These are phyloP conservation scores for Eledona agricola DNA, from an alignment of 2,888 invertebrate genomes.

Conservation along the genomic window DNA sequence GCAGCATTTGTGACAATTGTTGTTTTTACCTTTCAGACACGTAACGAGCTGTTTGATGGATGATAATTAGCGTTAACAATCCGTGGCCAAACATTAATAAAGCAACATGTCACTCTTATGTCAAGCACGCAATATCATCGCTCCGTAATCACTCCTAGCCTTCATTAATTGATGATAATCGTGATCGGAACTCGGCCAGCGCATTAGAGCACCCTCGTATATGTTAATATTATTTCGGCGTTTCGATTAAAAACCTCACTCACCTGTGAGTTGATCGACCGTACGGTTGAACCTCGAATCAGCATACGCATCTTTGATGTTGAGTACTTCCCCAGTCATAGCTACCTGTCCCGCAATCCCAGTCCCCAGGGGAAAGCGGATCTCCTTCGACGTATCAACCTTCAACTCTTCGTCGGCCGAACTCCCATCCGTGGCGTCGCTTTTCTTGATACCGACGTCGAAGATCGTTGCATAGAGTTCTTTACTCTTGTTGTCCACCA, in stretches of 20 bases:
- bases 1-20: too few species aligned
- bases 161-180: too few species aligned
- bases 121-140: too few species aligned
- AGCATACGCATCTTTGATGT: slow-evolving; percentile 83
- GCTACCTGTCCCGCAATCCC: slow-evolving; percentile 88
- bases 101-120: too few species aligned
- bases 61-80: too few species aligned
- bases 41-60: too few species aligned
- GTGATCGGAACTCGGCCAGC: too few species aligned
- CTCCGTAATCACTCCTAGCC: too few species aligned
- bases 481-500: slow-evolving; percentile 76
- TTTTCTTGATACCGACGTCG: slow-evolving; percentile 68
- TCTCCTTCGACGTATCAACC: slow-evolving; percentile 64
- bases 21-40: too few species aligned
- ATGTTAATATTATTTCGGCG: background rate
- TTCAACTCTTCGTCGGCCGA: slow-evolving; percentile 44
- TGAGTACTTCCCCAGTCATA: slow-evolving; percentile 78
- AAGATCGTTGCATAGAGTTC: slow-evolving; percentile 86
- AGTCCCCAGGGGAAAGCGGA: slow-evolving; percentile 76
- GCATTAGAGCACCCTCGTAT: too few species aligned
- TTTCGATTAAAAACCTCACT: slow-evolving; percentile 1
- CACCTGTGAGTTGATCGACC: slow-evolving; percentile 70
- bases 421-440: slow-evolving; percentile 46
- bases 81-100: too few species aligned
- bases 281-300: slow-evolving; percentile 80